Conservation (phyloP, 1,140 invertebrate genomes). For the Acromyrmex charruanus region DNA sequence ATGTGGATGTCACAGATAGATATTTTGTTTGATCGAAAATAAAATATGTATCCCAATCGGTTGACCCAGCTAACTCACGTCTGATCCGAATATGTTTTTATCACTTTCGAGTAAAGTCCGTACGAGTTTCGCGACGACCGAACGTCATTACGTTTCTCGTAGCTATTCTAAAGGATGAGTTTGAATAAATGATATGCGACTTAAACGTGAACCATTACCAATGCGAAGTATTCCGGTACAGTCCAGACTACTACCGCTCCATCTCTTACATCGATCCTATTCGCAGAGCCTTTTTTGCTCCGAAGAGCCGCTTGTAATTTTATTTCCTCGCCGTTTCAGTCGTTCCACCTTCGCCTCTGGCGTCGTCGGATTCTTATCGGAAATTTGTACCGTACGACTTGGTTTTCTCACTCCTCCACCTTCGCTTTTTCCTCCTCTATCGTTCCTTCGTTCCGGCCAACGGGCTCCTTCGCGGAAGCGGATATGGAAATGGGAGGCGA, state of each 20-base stretch:
- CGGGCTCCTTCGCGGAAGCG: conserved; percentile 38
- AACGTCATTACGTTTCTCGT: conserved; percentile 29
- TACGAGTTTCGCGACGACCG: background rate
- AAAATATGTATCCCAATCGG: background rate
- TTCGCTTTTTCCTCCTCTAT: conserved; percentile 14
- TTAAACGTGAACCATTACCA: conserved; percentile 82
- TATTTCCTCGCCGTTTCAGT: conserved; percentile 76
- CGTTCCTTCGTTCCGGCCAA: conserved; percentile 32
- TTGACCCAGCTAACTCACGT: background rate
- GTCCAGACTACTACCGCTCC: conserved; percentile 62
- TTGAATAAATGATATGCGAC: conserved; percentile 84
- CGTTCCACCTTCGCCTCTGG: conserved; percentile 32
- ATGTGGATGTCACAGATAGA: background rate
- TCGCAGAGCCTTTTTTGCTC: conserved; percentile 48
- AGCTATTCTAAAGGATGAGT: conserved; percentile 65
- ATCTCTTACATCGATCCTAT: conserved; percentile 5
- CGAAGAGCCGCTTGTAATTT: conserved; percentile 79
- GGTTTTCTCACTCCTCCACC: conserved; percentile 41
- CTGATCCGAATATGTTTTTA: conserved; percentile 22
- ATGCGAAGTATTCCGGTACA: conserved; percentile 76
- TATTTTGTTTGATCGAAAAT: background rate
- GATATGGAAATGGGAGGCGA: conserved; percentile 80
- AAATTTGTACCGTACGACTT: conserved; percentile 81
- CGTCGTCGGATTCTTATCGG: conserved; percentile 81
- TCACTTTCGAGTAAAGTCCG: background rate